A percentile compares a stretch with the other conserved stretches of the same genome.
Conservation (phyloP, 2,113 vertebrate species). For the Bagarius yarrelli region DNA sequence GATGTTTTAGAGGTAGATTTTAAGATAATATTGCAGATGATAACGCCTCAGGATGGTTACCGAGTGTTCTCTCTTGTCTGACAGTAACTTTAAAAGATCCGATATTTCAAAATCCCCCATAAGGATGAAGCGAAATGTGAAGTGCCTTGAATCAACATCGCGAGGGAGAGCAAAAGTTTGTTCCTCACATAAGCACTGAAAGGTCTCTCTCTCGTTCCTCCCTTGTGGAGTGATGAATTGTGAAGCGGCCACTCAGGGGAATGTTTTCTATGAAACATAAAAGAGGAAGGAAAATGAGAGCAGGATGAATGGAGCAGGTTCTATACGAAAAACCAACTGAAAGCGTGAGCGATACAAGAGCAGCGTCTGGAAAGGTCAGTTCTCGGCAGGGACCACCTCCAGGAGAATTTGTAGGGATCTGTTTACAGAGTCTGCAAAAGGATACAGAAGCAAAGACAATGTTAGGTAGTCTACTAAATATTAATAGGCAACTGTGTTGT, state of each 20-base stretch:
- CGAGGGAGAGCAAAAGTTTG: neutral
- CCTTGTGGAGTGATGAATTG: conserved; percentile 21
- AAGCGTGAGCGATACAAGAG: conserved; percentile 11
- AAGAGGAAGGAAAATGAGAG: conserved; percentile 22
- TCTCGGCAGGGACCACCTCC: conserved; percentile 83
- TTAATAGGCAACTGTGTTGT: neutral
- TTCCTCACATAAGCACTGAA: neutral
- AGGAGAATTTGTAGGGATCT: conserved; percentile 83
- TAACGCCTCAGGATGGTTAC: neutral
- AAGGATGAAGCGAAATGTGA: neutral
- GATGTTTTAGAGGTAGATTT: no score
- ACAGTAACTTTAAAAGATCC: neutral
- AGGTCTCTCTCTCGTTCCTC: conserved; percentile 23
- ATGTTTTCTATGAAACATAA: conserved; percentile 39
- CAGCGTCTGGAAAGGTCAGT: conserved; percentile 43
- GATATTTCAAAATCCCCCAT: neutral
- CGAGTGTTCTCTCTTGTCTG: neutral
- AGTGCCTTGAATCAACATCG: no score
- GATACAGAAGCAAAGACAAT: conserved; percentile 24
- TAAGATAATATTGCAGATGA: no score
- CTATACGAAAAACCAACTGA: conserved; percentile 4
- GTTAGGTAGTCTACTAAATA: conserved; percentile 12
- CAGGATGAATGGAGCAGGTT: conserved; percentile 12
- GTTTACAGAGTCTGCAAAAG: conserved; percentile 78
- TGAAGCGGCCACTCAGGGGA: conserved; percentile 18